Percentiles rank a stretch among this genome's conserved stretches.
Evolutionary conservation across 1,140 invertebrate genomes (phyloP).

Genomic region (Asbolus verrucosus): DNA sequence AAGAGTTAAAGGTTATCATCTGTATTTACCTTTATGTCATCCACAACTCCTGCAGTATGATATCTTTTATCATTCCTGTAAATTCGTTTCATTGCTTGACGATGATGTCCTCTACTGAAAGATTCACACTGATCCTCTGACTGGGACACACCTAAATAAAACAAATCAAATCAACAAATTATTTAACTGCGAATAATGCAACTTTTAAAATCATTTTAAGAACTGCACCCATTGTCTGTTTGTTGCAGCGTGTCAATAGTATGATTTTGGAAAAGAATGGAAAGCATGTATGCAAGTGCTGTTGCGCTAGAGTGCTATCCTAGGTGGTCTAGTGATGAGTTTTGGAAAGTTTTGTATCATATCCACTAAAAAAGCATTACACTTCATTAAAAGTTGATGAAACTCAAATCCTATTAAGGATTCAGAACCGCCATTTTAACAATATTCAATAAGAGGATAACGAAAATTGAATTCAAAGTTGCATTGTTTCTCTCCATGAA

Average conservation of each 20-base stretch:
- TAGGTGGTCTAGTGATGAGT: constrained; percentile 30
- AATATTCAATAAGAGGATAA: too few relatives aligned
- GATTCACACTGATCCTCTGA: constrained; percentile 60
- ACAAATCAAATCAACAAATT: background rate
- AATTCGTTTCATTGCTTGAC: constrained; percentile 66
- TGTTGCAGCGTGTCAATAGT: background rate
- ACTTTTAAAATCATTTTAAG: background rate
- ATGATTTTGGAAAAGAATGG: background rate
- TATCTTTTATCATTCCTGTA: constrained; percentile 69
- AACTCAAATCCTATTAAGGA: constrained; percentile 2
- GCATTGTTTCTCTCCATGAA: too few relatives aligned
- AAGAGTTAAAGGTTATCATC: constrained; percentile 18
- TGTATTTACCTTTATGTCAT: constrained; percentile 71
- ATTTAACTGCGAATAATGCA: background rate
- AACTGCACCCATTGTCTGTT: constrained; percentile 5
- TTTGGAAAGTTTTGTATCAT: constrained; percentile 44
- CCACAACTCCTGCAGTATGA: constrained; percentile 76
- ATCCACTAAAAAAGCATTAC: constrained; percentile 16
- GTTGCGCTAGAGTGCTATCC: constrained; percentile 35
- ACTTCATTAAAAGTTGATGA: constrained; percentile 10
- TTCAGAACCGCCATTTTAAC: too few relatives aligned
- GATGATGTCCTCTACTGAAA: constrained; percentile 63
- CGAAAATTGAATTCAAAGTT: too few relatives aligned
- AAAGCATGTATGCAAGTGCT: constrained; percentile 41
- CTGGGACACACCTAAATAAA: constrained; percentile 51